Conservation (phyloP, 1,140 invertebrate species). For the Drosophila suzukii region DNA sequence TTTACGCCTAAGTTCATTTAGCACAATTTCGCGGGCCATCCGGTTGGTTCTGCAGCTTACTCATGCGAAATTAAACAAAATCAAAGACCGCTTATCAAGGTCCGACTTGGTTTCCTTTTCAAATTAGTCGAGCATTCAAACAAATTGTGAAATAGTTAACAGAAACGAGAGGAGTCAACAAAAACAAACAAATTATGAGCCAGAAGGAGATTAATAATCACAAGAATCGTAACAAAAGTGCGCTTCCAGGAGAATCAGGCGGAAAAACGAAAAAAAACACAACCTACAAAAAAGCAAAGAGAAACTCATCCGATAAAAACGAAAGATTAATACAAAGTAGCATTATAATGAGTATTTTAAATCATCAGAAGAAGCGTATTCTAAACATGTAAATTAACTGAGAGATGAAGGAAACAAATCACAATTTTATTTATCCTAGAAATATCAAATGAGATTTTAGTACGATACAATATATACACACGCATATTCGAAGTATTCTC, state of each 20-base stretch:
- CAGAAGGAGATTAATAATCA: conserved; percentile 21
- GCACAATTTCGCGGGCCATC: conserved; percentile 50
- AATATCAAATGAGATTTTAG: conserved; percentile 51
- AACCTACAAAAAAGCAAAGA: conserved; percentile 20
- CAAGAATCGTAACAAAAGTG: conserved; percentile 63
- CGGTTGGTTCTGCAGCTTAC: conserved; percentile 6
- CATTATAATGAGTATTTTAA: conserved; percentile 15
- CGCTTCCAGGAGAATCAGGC: conserved; percentile 57
- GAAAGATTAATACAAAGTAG: conserved; percentile 10
- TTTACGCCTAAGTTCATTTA: conserved; percentile 60
- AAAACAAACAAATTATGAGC: neutral
- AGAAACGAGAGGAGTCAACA: conserved; percentile 32
- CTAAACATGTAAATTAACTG: conserved; percentile 36
- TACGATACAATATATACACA: conserved; percentile 32
- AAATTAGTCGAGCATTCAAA: conserved; percentile 21
- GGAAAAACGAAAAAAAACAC: conserved; percentile 2
- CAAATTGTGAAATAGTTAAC: conserved; percentile 71
- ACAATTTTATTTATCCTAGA: conserved; percentile 46
- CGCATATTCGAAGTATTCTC: conserved; percentile 40
- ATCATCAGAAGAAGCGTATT: conserved; percentile 5
- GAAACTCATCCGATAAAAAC: conserved; percentile 17
- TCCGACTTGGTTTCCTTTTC: neutral
- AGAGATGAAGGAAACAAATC: conserved; percentile 25
- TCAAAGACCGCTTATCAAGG: conserved; percentile 11
- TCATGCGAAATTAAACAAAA: conserved; percentile 16